Base-by-base conservation (phyloP, 2,797 vertebrate species). In the Leptodactylus fallax region DNA sequence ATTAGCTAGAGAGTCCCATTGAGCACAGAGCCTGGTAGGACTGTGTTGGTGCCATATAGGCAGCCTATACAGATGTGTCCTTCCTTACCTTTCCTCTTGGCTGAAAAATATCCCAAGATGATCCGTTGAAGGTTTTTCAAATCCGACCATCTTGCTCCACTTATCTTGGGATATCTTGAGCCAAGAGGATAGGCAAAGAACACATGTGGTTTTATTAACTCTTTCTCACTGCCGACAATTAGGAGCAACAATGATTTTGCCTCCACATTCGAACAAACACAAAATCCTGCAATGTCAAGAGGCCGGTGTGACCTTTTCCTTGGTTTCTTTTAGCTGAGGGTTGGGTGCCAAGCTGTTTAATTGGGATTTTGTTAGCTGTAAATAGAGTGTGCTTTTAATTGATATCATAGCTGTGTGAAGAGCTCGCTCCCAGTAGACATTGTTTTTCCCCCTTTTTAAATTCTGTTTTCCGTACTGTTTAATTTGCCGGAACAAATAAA, bases 311-410 rank as follows among this genome's bases (percentile, higher is more conserved):
- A 83, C 86, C 71, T 87, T 87, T 83, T 69, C 84, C 58, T 79
- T 77, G 23, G 76, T 71, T 79, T 88, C 74, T 79, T 47, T 84
- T 47, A 84, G 51, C 51, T 23, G 11, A 23, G 49, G 72, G 69
- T 72, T 72, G 49, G 55, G 27, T 7, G 74, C 65, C 82, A 79
- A 83, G 60, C 81, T 87, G 81, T 83, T 88, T 88, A 88, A 88
- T 88, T 84, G 78, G 87, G 81, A 88, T 84, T 84, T 78, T 63
- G 65, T 49, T 79, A 10, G 81, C 74, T 84, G 81, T 84, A 88
- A 88, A 88, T 84, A 88, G 81, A 87, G 53, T 79, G 87, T 79
- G 80, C 60, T 53, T 84, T 88, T 88, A 88, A 88, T 84, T 84
- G 87, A 88, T 88, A 82, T 77, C 63, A 79, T 76, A 79, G 51